phyloP scores from a whole-genome alignment of 2,113 vertebrate genomes.

The Xenopus laevis region DNA sequence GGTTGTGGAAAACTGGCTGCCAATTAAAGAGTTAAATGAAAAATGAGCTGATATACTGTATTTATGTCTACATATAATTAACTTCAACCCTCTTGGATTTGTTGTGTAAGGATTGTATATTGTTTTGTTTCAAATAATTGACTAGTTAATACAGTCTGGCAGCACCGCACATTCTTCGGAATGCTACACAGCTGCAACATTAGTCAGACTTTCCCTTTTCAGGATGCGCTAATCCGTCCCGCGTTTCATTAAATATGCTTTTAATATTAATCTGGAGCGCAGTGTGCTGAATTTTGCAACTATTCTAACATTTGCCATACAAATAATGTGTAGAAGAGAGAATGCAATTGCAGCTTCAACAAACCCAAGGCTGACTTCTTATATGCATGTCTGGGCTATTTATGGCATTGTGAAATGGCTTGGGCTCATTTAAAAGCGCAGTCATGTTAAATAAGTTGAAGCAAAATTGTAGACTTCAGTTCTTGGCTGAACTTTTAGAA shows the following conservation, averaged over 20 bases:
- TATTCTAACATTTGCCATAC: constrained; percentile 61
- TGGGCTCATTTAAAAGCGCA: constrained; percentile 38
- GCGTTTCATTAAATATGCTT: constrained; percentile 74
- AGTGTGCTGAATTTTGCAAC: constrained; percentile 69
- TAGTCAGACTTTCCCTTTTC: constrained; percentile 72
- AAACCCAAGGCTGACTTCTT: constrained; percentile 10
- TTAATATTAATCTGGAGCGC: constrained; percentile 73
- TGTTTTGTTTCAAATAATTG: constrained; percentile 64
- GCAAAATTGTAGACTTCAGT: constrained; percentile 54
- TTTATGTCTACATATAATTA: too few species aligned
- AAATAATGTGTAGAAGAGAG: constrained; percentile 56
- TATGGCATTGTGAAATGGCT: constrained; percentile 24
- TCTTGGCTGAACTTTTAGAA: constrained; percentile 61
- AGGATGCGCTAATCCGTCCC: constrained; percentile 68
- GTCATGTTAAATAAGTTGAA: constrained; percentile 49
- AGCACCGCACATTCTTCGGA: constrained; percentile 56
- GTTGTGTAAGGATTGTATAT: constrained; percentile 36
- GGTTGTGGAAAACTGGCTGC: too few species aligned
- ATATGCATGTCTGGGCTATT: constrained; percentile 23
- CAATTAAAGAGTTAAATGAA: too few species aligned
- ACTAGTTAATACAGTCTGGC: constrained; percentile 63
- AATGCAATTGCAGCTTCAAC: constrained; percentile 51
- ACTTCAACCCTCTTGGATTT: background rate
- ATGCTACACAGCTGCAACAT: constrained; percentile 61
- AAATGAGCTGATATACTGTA: too few species aligned